Conservation (phyloP, 1,140 invertebrate genomes). For the Bombus waltoni region DNA sequence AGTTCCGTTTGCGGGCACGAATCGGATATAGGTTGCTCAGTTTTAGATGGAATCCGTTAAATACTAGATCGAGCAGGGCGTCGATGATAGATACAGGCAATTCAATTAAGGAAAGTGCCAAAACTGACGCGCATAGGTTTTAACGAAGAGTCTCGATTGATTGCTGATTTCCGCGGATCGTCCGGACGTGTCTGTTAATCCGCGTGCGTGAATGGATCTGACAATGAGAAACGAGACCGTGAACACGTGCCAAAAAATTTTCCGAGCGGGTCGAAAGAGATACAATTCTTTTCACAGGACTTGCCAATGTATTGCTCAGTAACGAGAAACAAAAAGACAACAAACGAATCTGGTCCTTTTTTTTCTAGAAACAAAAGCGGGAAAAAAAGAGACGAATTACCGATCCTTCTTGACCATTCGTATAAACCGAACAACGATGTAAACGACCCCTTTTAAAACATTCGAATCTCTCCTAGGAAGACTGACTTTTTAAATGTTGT, state of each 20-base stretch:
- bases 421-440: slow-evolving; percentile 72
- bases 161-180: background rate
- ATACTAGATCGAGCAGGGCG: too few species aligned
- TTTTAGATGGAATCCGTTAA: background rate
- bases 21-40: background rate
- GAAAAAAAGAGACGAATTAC: background rate
- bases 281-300: background rate
- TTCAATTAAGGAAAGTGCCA: slow-evolving; percentile 56
- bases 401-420: slow-evolving; percentile 18
- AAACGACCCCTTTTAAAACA: slow-evolving; percentile 65
- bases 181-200: background rate
- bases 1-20: background rate
- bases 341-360: background rate
- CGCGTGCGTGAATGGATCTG: background rate
- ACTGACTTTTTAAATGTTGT: slow-evolving; percentile 76
- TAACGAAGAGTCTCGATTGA: background rate
- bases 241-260: slow-evolving; percentile 17
- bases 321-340: background rate
- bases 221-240: background rate
- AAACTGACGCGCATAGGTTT: slow-evolving; percentile 35
- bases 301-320: slow-evolving; percentile 1
- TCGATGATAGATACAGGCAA: background rate
- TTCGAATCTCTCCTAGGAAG: slow-evolving; percentile 73
- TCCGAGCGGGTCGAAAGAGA: background rate
- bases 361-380: background rate